These are phyloP conservation scores for Phaethornis superciliosus DNA, from an alignment of 2,113 vertebrate species.

Conservation along the genomic window DNA sequence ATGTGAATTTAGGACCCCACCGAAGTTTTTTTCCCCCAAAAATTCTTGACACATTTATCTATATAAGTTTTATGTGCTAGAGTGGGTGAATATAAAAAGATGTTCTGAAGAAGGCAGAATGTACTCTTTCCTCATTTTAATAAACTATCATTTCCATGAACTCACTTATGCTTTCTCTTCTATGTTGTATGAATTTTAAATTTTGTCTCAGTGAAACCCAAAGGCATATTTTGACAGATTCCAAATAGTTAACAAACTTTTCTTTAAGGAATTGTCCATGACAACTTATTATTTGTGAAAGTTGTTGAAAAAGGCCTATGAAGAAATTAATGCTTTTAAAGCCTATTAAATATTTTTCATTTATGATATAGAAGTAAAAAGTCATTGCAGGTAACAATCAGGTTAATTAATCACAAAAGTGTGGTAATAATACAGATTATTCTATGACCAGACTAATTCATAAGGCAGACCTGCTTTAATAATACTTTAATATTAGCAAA, in stretches of 20 bases:
- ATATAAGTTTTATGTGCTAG: neutral
- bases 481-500: neutral
- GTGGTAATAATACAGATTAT: neutral
- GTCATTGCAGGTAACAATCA: neutral
- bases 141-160: rapidly evolving
- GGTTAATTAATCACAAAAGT: neutral
- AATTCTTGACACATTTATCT: neutral
- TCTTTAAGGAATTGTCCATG: neutral
- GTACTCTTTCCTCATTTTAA: neutral
- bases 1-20: neutral
- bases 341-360: neutral
- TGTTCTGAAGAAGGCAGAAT: neutral
- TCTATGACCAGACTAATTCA: slow-evolving; percentile 7
- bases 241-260: neutral
- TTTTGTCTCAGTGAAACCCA: neutral
- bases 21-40: neutral
- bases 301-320: neutral
- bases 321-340: neutral
- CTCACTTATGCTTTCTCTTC: neutral
- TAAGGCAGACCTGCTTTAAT: neutral
- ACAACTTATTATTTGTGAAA: neutral
- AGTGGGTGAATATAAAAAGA: neutral
- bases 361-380: neutral
- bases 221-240: neutral
- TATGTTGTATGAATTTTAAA: neutral